Evolutionary conservation across 2,888 invertebrate genomes (phyloP).

Genomic region (Eubasilissa splendida): DNA sequence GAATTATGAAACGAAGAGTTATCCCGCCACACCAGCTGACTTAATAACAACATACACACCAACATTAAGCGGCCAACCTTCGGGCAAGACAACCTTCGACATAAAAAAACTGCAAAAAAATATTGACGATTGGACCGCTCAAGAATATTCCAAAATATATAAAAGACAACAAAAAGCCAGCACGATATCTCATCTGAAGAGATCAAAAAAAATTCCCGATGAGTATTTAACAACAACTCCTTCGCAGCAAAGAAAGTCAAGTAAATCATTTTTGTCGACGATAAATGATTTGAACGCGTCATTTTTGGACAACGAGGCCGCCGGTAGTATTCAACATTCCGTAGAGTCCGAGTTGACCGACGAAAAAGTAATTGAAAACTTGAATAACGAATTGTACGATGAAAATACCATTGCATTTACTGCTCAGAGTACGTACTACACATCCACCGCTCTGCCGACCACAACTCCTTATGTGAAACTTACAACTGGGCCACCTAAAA

Average conservation of each 20-base stretch:
- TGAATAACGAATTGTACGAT: slow-evolving; percentile 62
- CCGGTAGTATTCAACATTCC: slow-evolving; percentile 68
- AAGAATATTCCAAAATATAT: slow-evolving; percentile 76
- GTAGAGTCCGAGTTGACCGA: slow-evolving; percentile 57
- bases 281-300: slow-evolving; percentile 66
- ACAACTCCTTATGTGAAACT: slow-evolving; percentile 68
- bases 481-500: slow-evolving; percentile 66
- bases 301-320: slow-evolving; percentile 69
- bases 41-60: background rate
- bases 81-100: slow-evolving; percentile 76
- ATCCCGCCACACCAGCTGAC: background rate
- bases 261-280: slow-evolving; percentile 61
- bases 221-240: slow-evolving; percentile 83
- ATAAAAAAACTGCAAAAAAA: slow-evolving; percentile 84
- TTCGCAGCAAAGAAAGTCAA: slow-evolving; percentile 63
- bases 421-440: slow-evolving; percentile 53
- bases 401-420: slow-evolving; percentile 51
- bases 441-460: slow-evolving; percentile 61
- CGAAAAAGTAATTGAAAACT: slow-evolving; percentile 59
- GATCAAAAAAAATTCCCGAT: slow-evolving; percentile 84
- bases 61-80: slow-evolving; percentile 7
- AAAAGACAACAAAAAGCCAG: slow-evolving; percentile 70
- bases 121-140: slow-evolving; percentile 89
- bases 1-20: slow-evolving; percentile 60
- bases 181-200: slow-evolving; percentile 73